Conservation (phyloP, 2,888 invertebrate species). For the Andrena marginata region DNA sequence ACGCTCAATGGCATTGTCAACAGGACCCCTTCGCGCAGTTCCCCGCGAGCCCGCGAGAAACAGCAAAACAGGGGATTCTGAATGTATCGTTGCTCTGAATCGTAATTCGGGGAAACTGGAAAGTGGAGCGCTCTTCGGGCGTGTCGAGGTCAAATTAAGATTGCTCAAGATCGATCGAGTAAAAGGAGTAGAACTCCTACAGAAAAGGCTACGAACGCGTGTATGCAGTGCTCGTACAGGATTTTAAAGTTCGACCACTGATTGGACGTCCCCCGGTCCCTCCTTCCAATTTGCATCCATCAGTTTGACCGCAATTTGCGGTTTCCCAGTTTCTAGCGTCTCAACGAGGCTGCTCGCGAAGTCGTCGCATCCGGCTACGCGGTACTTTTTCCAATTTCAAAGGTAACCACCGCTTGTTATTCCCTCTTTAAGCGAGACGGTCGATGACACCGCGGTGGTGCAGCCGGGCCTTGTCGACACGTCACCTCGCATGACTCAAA, state of each 20-base stretch:
- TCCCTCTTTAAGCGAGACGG: constrained; percentile 59
- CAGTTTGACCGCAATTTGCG: constrained; percentile 57
- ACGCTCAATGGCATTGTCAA: constrained; percentile 62
- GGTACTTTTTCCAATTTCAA: constrained; percentile 27
- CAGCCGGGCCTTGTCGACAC: constrained; percentile 79
- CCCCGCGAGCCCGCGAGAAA: constrained; percentile 5
- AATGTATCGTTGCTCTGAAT: constrained; percentile 2
- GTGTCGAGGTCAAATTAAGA: not conserved
- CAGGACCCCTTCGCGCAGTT: constrained; percentile 37
- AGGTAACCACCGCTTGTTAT: constrained; percentile 48
- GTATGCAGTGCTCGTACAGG: not conserved
- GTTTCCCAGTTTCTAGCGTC: constrained; percentile 59
- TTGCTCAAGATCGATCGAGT: not conserved
- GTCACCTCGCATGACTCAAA: constrained; percentile 82
- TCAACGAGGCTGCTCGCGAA: constrained; percentile 19
- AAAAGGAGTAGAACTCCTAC: too few species aligned
- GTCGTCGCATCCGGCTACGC: constrained; percentile 46
- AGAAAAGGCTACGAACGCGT: too few species aligned
- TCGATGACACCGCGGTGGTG: constrained; percentile 38
- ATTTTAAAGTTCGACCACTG: not conserved
- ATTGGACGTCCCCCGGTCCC: too few species aligned
- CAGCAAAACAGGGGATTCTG: not conserved
- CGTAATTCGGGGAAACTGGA: too few species aligned
- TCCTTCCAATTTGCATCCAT: not conserved
- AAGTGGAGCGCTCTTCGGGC: not conserved